Evolutionary conservation across 2,113 vertebrate species (phyloP).

Genomic region (Rhadina sibilatrix): DNA sequence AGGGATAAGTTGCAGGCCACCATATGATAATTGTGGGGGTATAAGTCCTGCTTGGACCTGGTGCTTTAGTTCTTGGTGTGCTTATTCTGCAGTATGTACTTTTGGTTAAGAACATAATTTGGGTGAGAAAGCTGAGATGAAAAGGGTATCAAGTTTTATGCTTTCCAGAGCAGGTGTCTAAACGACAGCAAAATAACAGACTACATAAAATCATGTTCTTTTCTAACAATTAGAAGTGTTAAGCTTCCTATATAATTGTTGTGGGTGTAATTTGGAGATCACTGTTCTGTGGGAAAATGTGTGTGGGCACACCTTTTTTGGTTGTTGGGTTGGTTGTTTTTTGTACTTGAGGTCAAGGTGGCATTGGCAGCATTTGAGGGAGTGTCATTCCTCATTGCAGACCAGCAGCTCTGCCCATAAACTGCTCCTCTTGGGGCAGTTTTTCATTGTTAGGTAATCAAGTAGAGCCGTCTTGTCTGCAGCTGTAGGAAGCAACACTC

Average conservation of each 20-base stretch:
- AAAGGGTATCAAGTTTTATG: neutral
- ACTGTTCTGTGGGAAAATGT: neutral
- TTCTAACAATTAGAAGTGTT: neutral
- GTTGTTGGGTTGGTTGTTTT: neutral
- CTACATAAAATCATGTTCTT: neutral
- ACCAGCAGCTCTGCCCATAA: neutral
- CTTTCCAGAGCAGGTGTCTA: neutral
- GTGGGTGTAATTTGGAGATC: neutral
- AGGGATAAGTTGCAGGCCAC: neutral
- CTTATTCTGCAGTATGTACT: neutral
- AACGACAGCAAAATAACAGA: neutral
- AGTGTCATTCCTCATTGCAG: rapidly evolving
- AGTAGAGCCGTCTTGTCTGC: neutral
- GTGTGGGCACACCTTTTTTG: neutral
- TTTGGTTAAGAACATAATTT: neutral
- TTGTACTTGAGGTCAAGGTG: neutral
- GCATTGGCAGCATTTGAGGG: neutral
- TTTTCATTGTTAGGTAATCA: neutral
- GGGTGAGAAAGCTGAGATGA: neutral
- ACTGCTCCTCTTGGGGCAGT: neutral
- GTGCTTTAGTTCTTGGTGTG: neutral
- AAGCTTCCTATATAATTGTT: neutral
- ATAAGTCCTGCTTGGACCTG: neutral
- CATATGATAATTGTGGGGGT: neutral
- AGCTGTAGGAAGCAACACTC: neutral